Evolutionary conservation across 64 coral and sea anemone species (phyloP).

Genomic region (Catalaphyllia jardinei): DNA sequence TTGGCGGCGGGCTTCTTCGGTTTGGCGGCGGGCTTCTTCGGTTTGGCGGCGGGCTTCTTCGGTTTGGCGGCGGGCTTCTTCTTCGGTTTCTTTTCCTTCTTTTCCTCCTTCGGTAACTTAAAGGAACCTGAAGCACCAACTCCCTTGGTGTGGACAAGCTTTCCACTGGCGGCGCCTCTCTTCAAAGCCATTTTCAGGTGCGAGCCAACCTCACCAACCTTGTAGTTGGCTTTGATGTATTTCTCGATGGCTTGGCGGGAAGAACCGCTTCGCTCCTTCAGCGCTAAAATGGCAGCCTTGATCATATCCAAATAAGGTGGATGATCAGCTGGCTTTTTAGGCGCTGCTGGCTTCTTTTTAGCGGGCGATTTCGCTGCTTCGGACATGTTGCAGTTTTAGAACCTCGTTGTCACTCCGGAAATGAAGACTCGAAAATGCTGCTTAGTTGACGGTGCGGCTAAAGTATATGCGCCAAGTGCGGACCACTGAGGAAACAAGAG

Average conservation of each 20-base stretch:
- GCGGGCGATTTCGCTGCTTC: background rate
- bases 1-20: background rate
- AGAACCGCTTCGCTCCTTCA: background rate
- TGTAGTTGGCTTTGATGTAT: conserved; percentile 1
- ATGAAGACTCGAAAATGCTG: too few relatives aligned
- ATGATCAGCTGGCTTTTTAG: background rate
- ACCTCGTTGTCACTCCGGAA: too few relatives aligned
- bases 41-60: background rate
- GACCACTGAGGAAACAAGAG: too few relatives aligned
- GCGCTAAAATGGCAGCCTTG: background rate
- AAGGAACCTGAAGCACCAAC: background rate
- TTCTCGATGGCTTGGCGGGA: conserved; percentile 1
- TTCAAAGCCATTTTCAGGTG: background rate
- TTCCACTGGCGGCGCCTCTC: background rate
- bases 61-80: background rate
- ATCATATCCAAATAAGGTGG: background rate
- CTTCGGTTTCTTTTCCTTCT: background rate
- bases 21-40: background rate
- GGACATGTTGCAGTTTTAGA: background rate
- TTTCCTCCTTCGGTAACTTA: background rate
- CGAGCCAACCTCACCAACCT: background rate
- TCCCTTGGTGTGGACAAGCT: background rate
- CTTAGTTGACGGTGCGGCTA: too few relatives aligned
- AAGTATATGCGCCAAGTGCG: too few relatives aligned
- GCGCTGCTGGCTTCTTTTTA: too few relatives aligned